Percentiles rank a stretch among this genome's conserved stretches.
Conservation (phyloP, 2,113 vertebrate species). For the Chiloscyllium plagiosum region DNA sequence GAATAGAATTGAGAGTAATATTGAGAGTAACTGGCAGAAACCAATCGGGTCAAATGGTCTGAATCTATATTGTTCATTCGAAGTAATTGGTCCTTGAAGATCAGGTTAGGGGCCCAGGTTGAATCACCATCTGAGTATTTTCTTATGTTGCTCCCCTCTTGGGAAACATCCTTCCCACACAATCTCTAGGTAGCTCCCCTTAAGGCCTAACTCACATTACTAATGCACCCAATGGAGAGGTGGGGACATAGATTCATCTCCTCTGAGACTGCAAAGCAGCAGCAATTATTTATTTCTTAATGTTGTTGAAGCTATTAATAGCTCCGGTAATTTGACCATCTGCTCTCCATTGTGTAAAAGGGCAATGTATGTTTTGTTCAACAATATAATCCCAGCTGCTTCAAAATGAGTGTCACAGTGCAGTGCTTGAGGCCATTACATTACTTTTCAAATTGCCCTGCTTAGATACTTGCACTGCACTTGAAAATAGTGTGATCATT, state of each 20-base stretch:
- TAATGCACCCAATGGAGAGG: not conserved
- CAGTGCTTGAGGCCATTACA: no score
- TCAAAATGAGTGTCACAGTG: not conserved
- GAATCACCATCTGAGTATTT: not conserved
- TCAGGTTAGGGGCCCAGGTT: not conserved
- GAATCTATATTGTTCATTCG: not conserved
- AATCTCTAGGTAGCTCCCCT: not conserved
- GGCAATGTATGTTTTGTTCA: not conserved
- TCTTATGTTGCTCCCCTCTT: not conserved
- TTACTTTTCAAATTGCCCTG: not conserved
- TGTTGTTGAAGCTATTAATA: not conserved
- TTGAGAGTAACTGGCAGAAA: no score
- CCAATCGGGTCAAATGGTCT: not conserved
- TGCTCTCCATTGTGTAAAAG: conserved; percentile 6
- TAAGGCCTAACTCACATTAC: not conserved
- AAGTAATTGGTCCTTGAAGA: not conserved
- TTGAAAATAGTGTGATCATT: not conserved
- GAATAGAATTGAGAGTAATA: not conserved
- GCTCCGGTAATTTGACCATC: not conserved
- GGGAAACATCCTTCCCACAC: not conserved
- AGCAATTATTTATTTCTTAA: not conserved
- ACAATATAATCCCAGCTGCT: not conserved
- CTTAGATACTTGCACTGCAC: no score
- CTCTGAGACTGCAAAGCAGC: not conserved
- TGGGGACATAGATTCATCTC: not conserved